Evolutionary conservation across 2,113 vertebrate genomes (phyloP).

Genomic region (Phrynosoma platyrhinos): DNA sequence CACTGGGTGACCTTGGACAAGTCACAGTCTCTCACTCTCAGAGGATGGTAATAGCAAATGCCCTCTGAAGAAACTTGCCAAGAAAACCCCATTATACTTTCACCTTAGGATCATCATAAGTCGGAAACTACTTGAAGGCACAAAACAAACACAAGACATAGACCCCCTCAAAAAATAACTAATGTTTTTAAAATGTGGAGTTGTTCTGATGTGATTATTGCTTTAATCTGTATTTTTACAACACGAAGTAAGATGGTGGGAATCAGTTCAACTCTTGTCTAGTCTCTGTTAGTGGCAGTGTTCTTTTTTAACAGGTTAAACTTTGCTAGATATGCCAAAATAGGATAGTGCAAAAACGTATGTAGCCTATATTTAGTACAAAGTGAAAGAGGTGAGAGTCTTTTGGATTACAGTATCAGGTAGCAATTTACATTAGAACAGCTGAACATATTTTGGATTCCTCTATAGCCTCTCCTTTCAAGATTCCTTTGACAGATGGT

Average conservation of each 20-base stretch:
- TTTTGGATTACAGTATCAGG: conserved; percentile 50
- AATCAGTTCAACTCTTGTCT: background rate
- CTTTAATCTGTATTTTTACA: background rate
- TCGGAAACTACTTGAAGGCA: too few species aligned
- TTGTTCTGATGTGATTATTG: background rate
- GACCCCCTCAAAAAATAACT: too few species aligned
- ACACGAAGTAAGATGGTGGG: background rate
- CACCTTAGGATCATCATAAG: too few species aligned
- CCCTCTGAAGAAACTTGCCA: too few species aligned
- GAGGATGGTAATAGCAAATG: too few species aligned
- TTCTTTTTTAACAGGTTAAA: background rate
- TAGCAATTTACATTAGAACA: conserved; percentile 58
- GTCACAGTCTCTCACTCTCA: too few species aligned
- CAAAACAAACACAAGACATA: too few species aligned
- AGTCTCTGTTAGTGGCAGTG: background rate
- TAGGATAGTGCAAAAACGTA: conserved; percentile 18
- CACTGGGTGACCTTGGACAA: too few species aligned
- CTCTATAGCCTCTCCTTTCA: conserved; percentile 57
- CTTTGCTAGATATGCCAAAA: background rate
- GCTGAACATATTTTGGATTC: conserved; percentile 69
- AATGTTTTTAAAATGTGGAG: too few species aligned
- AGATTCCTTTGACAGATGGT: conserved; percentile 81
- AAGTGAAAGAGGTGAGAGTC: conserved; percentile 47
- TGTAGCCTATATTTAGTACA: conserved; percentile 36
- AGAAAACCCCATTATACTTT: too few species aligned